phyloP scores from a whole-genome alignment of 1,140 invertebrate genomes.

The Daktulosphaira vitifoliae region DNA sequence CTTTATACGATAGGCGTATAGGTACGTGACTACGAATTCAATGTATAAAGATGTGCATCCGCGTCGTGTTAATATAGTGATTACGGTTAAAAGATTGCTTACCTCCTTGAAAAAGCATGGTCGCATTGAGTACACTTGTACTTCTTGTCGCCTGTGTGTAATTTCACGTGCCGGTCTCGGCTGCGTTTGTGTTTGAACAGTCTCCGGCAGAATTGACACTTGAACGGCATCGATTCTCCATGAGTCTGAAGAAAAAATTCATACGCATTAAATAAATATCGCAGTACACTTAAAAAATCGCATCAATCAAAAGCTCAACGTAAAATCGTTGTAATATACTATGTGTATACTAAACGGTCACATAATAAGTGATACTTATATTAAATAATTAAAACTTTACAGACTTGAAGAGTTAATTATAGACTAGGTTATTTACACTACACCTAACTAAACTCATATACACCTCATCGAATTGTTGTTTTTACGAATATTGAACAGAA shows the following conservation, averaged over 20 bases:
- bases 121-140: conserved; percentile 87
- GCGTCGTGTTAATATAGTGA: neutral
- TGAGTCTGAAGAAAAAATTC: conserved; percentile 62
- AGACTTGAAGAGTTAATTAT: too few species aligned
- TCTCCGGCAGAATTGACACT: conserved; percentile 79
- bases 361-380: too few species aligned
- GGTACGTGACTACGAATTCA: conserved; percentile 27
- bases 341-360: too few species aligned
- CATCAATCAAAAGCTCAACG: too few species aligned
- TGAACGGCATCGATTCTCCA: conserved; percentile 80
- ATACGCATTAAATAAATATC: too few species aligned
- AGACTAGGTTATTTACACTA: too few species aligned
- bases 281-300: too few species aligned
- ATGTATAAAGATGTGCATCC: conserved; percentile 10
- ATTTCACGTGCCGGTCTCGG: conserved; percentile 84
- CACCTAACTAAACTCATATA: too few species aligned
- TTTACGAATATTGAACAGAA: too few species aligned
- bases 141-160: conserved; percentile 89
- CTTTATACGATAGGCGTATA: conserved; percentile 11
- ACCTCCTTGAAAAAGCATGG: conserved; percentile 87
- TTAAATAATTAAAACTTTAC: too few species aligned
- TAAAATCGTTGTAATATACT: too few species aligned
- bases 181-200: conserved; percentile 92
- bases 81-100: conserved; percentile 38
- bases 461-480: too few species aligned